Evolutionary conservation across 2,888 invertebrate species (phyloP).

Genomic region (Craniophora ligustri): DNA sequence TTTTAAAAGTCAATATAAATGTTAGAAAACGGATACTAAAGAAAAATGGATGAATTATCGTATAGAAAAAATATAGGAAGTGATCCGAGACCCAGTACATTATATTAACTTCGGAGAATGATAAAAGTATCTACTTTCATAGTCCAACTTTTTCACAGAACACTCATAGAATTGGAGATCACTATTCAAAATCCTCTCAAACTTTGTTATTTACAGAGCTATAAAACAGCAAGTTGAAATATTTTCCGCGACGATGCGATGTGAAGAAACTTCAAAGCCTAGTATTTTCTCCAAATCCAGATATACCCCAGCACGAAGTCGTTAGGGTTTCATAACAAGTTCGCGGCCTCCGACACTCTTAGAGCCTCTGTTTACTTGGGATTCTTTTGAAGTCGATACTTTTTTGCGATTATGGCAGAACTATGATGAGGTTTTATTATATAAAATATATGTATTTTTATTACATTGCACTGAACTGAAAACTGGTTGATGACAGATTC

Average conservation of each 20-base stretch:
- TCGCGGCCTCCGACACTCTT: slow-evolving; percentile 9
- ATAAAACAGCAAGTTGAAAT: slow-evolving; percentile 3
- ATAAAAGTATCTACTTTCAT: too few relatives aligned
- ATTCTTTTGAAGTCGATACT: slow-evolving; percentile 10
- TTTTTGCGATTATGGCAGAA: slow-evolving; percentile 28
- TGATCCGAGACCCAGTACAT: too few relatives aligned
- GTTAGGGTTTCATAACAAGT: slow-evolving; percentile 46
- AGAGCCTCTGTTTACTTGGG: not conserved
- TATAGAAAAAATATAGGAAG: too few relatives aligned
- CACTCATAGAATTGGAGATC: not conserved
- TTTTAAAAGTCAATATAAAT: too few relatives aligned
- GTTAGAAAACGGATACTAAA: too few relatives aligned
- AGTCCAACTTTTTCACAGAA: not conserved
- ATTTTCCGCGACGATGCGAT: slow-evolving; percentile 16
- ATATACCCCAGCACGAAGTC: slow-evolving; percentile 22
- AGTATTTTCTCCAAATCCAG: slow-evolving; percentile 23
- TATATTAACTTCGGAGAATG: too few relatives aligned
- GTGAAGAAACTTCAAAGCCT: slow-evolving; percentile 23
- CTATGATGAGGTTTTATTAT: slow-evolving; percentile 19
- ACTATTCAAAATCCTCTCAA: not conserved
- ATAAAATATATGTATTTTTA: too few relatives aligned
- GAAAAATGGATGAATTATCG: too few relatives aligned
- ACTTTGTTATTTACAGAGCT: slow-evolving; percentile 13
- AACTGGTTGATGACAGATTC: too few relatives aligned
- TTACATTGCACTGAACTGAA: too few relatives aligned